These are phyloP conservation scores for Pollenia griseotomentosa DNA, from an alignment of 2,888 invertebrate genomes.

Conservation along the genomic window DNA sequence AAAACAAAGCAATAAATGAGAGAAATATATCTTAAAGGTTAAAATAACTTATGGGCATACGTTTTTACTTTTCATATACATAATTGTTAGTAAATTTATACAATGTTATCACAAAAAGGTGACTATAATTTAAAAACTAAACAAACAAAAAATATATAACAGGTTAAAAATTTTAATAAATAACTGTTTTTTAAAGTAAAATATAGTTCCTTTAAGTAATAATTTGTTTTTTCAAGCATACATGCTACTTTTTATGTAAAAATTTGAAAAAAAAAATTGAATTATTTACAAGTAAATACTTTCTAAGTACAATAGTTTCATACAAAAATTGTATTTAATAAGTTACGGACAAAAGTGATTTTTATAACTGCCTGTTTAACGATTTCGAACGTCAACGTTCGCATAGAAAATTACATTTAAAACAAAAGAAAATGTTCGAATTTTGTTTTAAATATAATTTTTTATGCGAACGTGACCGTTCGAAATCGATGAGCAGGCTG, in stretches of 20 bases:
- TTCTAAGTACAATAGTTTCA: slow-evolving; percentile 44
- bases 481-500: too few species aligned
- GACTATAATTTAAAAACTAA: slow-evolving; percentile 43
- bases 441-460: too few species aligned
- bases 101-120: slow-evolving; percentile 57
- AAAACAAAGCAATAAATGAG: neutral
- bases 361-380: too few species aligned
- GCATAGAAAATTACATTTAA: too few species aligned
- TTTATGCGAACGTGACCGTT: too few species aligned
- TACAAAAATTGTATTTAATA: neutral
- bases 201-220: neutral
- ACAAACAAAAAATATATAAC: slow-evolving; percentile 21
- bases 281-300: slow-evolving; percentile 31
- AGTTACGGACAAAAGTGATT: neutral
- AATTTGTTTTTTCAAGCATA: too few species aligned
- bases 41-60: neutral
- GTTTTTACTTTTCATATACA: slow-evolving; percentile 10
- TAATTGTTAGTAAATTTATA: slow-evolving; percentile 27
- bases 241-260: neutral
- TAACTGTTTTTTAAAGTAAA: slow-evolving; percentile 29
- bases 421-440: too few species aligned
- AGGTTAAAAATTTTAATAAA: slow-evolving; percentile 13
- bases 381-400: too few species aligned
- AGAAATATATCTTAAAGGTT: neutral
- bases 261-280: neutral